Base-by-base conservation (phyloP, 1,140 invertebrate genomes). In the Eufriesea mexicana region DNA sequence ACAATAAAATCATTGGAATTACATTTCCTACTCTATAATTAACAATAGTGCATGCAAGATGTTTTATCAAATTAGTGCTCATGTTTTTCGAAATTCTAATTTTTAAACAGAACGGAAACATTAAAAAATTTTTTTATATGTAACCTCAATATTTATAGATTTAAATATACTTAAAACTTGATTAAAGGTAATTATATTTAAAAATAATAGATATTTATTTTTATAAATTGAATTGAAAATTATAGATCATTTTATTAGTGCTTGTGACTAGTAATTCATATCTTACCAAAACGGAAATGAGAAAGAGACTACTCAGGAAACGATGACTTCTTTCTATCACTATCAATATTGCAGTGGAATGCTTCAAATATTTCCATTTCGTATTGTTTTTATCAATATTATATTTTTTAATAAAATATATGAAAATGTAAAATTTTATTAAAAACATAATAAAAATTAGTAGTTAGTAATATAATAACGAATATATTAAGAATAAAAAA, bases 201-300 rank as follows among this genome's bases (percentile, higher is more conserved):
- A 35, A 35, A 35, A 47, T 12, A 68, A 57, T 23, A 9, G 23
- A 28, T 49, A 47, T 6, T 51, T 61, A 20, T 8, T 51, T 23
- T 47, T 4, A 18, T 28, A 16, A 54, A 47, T 62, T 25, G 28
- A 54, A 49, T 23, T 10, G 55, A 62, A 14, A 78, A 57, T 77
- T 57, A 57, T 54, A 59, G n/a, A 57, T 55, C 23, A 10, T 25
- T 70, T 59, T 47, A 14, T 0, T 71, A 51, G 49, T 49, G 5
- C 18, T 45, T 20, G 45, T 25, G 42, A 42, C 51, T 23, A 75
- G 80, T 55, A 74, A 80, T 73, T 54, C 14, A 35, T 85, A 85
- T 85, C 84, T 84, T 23, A 49, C 0, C 61, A 49, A 14, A 74
- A 68, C 84, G 81, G 84, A 85, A 85, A 16, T 68, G 16, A 55